Evolutionary conservation across 2,888 invertebrate species (phyloP).

Genomic region (Junonia oenone): DNA sequence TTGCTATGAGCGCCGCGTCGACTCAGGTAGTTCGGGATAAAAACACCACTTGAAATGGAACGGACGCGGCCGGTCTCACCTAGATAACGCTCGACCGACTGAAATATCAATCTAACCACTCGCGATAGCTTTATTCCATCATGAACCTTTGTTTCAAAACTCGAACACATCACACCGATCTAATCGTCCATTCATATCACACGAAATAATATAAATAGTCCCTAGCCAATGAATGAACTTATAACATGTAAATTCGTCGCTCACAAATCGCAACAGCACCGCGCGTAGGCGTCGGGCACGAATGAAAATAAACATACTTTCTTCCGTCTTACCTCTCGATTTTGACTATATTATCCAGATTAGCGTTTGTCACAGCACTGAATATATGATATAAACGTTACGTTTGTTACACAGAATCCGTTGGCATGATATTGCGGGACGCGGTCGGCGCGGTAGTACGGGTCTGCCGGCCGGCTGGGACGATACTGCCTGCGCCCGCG

Average conservation of each 20-base stretch:
- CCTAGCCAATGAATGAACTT: constrained; percentile 72
- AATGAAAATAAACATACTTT: constrained; percentile 71
- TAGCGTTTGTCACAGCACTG: constrained; percentile 62
- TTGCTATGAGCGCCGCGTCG: constrained; percentile 27
- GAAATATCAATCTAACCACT: constrained; percentile 35
- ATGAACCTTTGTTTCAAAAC: constrained; percentile 43
- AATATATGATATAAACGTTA: constrained; percentile 46
- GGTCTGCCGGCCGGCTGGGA: constrained; percentile 49
- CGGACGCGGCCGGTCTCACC: constrained; percentile 63
- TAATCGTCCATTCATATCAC: constrained; percentile 69
- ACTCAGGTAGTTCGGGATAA: constrained; percentile 73
- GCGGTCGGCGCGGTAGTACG: constrained; percentile 47
- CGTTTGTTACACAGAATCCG: constrained; percentile 57
- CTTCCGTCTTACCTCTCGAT: constrained; percentile 64
- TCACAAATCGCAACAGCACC: constrained; percentile 72
- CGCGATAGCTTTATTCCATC: constrained; percentile 32
- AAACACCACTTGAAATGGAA: constrained; percentile 72
- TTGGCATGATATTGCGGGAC: constrained; percentile 58
- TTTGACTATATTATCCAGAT: constrained; percentile 74
- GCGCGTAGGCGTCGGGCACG: constrained; percentile 69
- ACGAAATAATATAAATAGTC: constrained; percentile 70
- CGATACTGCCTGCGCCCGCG: constrained; percentile 66
- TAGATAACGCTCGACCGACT: constrained; percentile 58
- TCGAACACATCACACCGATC: constrained; percentile 37
- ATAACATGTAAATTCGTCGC: constrained; percentile 76